Evolutionary conservation across 2,797 vertebrate species (phyloP).

Genomic region (Sebastes flavidus): DNA sequence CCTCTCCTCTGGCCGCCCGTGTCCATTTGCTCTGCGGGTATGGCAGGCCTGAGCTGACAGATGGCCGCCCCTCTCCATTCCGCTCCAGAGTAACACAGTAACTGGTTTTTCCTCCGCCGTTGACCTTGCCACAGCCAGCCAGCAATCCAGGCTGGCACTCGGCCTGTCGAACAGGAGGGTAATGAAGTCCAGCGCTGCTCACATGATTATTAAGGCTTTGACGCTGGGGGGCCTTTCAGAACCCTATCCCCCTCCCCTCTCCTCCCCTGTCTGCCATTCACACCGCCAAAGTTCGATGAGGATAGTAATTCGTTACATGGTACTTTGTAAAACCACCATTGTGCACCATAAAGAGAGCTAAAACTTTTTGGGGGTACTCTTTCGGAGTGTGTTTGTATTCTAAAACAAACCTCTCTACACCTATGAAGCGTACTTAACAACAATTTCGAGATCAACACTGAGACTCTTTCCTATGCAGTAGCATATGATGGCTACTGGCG

Average conservation of each 20-base stretch:
- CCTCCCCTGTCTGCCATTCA: slow-evolving; percentile 75
- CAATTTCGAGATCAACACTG: slow-evolving; percentile 33
- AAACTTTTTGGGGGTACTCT: slow-evolving; percentile 54
- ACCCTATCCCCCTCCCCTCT: slow-evolving; percentile 67
- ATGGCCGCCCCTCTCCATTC: slow-evolving; percentile 85
- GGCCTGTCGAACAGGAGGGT: slow-evolving; percentile 86
- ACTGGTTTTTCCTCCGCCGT: slow-evolving; percentile 88
- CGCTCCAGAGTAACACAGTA: slow-evolving; percentile 86
- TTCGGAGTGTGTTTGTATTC: slow-evolving; percentile 45
- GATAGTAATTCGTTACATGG: slow-evolving; percentile 72
- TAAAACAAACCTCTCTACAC: slow-evolving; percentile 46
- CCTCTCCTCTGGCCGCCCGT: slow-evolving; percentile 85
- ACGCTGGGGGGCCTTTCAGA: slow-evolving; percentile 83
- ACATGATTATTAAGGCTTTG: slow-evolving; percentile 86
- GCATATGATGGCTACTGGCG: slow-evolving; percentile 33
- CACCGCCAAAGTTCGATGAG: slow-evolving; percentile 77
- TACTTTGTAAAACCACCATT: slow-evolving; percentile 71
- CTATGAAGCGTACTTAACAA: slow-evolving; percentile 38
- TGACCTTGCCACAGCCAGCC: slow-evolving; percentile 88
- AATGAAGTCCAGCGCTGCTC: slow-evolving; percentile 86
- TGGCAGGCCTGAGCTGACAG: slow-evolving; percentile 86
- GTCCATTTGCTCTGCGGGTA: slow-evolving; percentile 86
- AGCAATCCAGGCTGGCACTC: slow-evolving; percentile 85
- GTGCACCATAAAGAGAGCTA: slow-evolving; percentile 58
- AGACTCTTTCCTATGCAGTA: slow-evolving; percentile 37